A percentile compares a stretch with the other conserved stretches of the same genome.
Conservation (phyloP, 2,113 vertebrate species). For the Pelusios castaneus region DNA sequence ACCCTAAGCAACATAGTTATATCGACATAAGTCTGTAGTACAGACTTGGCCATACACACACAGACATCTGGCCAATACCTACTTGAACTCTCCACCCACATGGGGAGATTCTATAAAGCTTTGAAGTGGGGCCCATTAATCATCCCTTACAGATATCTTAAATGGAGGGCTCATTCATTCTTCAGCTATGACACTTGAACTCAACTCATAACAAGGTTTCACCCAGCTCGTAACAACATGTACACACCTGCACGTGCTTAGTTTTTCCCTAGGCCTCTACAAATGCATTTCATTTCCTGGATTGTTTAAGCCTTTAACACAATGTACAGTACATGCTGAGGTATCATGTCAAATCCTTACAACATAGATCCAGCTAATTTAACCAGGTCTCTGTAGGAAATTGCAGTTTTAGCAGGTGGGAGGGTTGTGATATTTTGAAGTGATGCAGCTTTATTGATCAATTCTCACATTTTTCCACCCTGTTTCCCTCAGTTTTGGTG, state of each 20-base stretch:
- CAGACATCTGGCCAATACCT: too few relatives aligned
- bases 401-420: not conserved
- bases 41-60: too few relatives aligned
- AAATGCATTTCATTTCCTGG: not conserved
- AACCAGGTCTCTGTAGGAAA: not conserved
- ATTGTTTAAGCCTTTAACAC: not conserved
- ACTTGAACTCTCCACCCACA: too few relatives aligned
- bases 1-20: too few relatives aligned
- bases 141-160: too few relatives aligned
- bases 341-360: not conserved
- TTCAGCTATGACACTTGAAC: too few relatives aligned
- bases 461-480: not conserved
- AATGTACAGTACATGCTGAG: not conserved
- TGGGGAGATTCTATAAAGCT: too few relatives aligned
- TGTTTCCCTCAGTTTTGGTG: conserved; percentile 14
- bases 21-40: too few relatives aligned
- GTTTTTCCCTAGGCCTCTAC: conserved; percentile 8
- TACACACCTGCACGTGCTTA: not conserved
- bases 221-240: not conserved
- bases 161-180: too few relatives aligned
- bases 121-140: too few relatives aligned
- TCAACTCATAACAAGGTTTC: too few relatives aligned
- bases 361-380: not conserved
- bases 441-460: conserved; percentile 9
- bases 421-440: not conserved